These are phyloP conservation scores for Polyodon spathula DNA, from an alignment of 2,113 vertebrate species.

Conservation along the genomic window DNA sequence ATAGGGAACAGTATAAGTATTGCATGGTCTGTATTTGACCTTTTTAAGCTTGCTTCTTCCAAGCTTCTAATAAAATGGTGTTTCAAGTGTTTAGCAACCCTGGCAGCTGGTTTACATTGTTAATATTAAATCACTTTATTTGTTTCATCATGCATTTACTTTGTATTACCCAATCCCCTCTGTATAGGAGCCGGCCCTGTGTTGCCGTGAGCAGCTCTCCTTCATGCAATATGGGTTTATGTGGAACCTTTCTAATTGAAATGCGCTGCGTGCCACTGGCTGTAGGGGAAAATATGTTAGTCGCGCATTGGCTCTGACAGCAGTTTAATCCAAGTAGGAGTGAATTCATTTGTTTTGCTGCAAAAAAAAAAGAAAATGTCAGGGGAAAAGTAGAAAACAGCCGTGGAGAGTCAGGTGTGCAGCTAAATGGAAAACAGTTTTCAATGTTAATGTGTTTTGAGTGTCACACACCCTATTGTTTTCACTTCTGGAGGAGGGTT, in stretches of 20 bases:
- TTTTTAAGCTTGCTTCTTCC: too few species aligned
- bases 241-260: slow-evolving; percentile 52
- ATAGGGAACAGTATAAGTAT: too few species aligned
- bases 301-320: slow-evolving; percentile 63
- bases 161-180: too few species aligned
- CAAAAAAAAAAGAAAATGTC: slow-evolving; percentile 59
- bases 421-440: slow-evolving; percentile 24
- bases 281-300: slow-evolving; percentile 73
- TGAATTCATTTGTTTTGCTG: slow-evolving; percentile 72
- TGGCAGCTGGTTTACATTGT: too few species aligned
- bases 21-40: too few species aligned
- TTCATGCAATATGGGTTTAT: slow-evolving; percentile 13
- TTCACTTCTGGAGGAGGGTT: too few species aligned
- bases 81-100: too few species aligned
- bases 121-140: too few species aligned
- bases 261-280: slow-evolving; percentile 52
- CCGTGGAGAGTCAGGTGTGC: slow-evolving; percentile 32
- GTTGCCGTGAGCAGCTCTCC: background rate
- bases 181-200: too few species aligned
- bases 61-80: too few species aligned
- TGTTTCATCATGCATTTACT: background rate
- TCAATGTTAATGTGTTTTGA: slow-evolving; percentile 18
- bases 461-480: background rate
- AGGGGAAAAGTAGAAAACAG: slow-evolving; percentile 62
- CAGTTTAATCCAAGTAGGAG: slow-evolving; percentile 62